Base-by-base conservation (phyloP, 2,797 vertebrate genomes). In the Brachymystax lenok region DNA sequence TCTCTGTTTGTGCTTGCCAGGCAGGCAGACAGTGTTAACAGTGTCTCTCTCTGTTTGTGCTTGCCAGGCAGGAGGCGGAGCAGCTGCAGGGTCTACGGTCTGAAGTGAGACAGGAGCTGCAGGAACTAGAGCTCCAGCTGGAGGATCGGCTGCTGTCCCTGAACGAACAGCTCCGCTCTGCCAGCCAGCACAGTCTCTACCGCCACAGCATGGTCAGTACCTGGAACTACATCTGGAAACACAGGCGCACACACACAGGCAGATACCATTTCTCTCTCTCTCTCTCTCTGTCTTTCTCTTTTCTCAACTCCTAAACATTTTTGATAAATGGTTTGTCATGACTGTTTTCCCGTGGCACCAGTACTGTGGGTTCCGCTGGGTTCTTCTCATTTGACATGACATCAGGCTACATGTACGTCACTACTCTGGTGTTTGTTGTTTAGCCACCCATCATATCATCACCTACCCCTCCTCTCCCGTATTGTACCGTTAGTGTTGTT, bases 51-150 rank as follows among this genome's bases (percentile, higher is more conserved):
- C 33, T 69, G 68, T 40, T 13, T 21, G 68, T 40, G 17, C 12
- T 10, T 69, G 17, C 12, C 69, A 99, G 98, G 80, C 92, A 94
- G 0, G 97, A 99, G 88, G 91, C 95, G 4, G 96, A 97, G 79
- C 96, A 99, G 79, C 94, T 99, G 50, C 96, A 98, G 84, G 86
- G 92, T 76, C 90, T 99, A 81, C 95, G 98, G 59, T 95, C 95
- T 24, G 95, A 95, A 0, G 97, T 99, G 61, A 94, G 98, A 35
- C 94, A 97, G 88, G 97, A 99, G 83, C 94, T 99, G 0, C 96
- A 98, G 90, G 96, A 98, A 78, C 79, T 99, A 83, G 98, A 99
- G 83, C 92, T 97, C 79, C 97, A 98, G 92, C 77, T 99, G 88
- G 97, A 99, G 67, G 97, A 99, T 12, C 93, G 95, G 19, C 90